Base-by-base conservation (phyloP, 2,113 vertebrate genomes). In the Chelonoidis abingdonii region DNA sequence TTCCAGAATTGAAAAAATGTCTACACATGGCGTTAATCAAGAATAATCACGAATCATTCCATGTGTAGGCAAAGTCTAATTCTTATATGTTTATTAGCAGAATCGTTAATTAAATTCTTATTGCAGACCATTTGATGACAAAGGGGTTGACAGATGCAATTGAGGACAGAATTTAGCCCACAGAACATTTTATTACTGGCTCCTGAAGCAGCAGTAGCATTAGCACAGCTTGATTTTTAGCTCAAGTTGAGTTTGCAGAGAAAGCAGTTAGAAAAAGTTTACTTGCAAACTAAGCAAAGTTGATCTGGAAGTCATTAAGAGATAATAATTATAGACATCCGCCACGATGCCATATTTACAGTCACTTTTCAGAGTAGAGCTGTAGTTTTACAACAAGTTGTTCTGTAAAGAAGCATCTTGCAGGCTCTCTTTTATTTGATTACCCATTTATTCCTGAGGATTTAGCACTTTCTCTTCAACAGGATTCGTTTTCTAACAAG, bases 281-380 rank as follows among this genome's bases (percentile, higher is more conserved):
- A 21, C 62, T 86, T 78, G 24, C 87, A 96, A 93, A 95, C 96
- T 76, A 92, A 97, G 90, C 85, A 96, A 93, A 95, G 92, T 94
- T 86, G 81, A 95, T 97, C 97, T 97, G 96, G 97, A 97, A 97
- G 85, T 97, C 89, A 97, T 97, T 97, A 97, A 92, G 95, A 97
- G 96, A 97, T 97, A 97, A 97, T 97, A 97, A 97, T 97, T 93
- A 94, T 97, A 93, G 93, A 93, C 96, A 97, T 92, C 94, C 96
- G 93, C 92, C 84, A 92, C 94, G 87, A 88, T 96, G 95, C 89
- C 95, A 95, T 95, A 96, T 93, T 92, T 94, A 91, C 87, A 97
- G 96, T 93, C 89, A 93, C 92, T 97, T 93, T 97, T 93, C 95
- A 97, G 93, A 94, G 84, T 72, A 87, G 35, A 94, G 87, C 92